Evolutionary conservation across 2,113 vertebrate genomes (phyloP), one percentile per base, ranked within the genome.

Genomic region (Odocoileus virginianus): DNA sequence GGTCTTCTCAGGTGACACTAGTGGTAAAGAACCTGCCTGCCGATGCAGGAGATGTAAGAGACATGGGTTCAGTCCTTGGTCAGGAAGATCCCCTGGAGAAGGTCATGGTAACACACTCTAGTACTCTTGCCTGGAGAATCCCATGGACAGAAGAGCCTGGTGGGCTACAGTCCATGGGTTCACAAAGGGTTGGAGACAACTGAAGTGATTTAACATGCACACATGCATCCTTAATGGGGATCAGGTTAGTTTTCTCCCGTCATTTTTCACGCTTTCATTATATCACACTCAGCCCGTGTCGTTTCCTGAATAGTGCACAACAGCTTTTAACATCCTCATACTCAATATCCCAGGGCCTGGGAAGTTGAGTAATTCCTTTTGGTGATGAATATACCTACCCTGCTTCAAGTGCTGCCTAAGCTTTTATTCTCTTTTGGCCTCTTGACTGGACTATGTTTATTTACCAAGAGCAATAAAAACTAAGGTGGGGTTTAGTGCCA

Each of bases 91-190:
- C n/a, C 64, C 9, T 71, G 64, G n/a, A 71, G n/a, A n/a, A 71
- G 9, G 64, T 36, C n/a, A 12, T 71, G 19, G n/a, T n/a, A 71
- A 36, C 4, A n/a, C 67, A 36, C 67, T 36, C n/a, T 23, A 71
- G 19, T 11, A 36, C 19, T 23, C n/a, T 36, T 36, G 64, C 19
- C n/a, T 23, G 9, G 4, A 71, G n/a, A 71, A 36, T 71, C n/a
- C 67, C n/a, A 23, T 23, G 67, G n/a, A 71, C 17, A 36, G 67
- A 12, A 23, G n/a, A 36, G n/a, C 67, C n/a, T 71, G 67, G n/a
- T 0, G 2, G n/a, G 10, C 67, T 36, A 1, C 9, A 36, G n/a
- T 36, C 19, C 67, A 71, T 36, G n/a, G n/a, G 19, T 0, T 71
- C 19, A 36, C 67, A 23, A 36, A 71, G 19, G n/a, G 19, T 36